Base-by-base conservation (phyloP, 53 echinoderm and acorn worm species). In the Hippasteria phrygiana region DNA sequence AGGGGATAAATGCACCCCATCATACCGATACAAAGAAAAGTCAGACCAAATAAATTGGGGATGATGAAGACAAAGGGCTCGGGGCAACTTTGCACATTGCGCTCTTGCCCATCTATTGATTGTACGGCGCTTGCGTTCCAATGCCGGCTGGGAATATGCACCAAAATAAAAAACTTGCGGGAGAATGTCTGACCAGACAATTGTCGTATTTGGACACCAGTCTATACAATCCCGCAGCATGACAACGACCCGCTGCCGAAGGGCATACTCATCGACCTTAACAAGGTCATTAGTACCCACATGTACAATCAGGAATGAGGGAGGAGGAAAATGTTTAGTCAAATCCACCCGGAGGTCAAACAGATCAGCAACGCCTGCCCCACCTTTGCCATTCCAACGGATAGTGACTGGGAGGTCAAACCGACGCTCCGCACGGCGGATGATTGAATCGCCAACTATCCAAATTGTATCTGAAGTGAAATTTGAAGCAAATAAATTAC, bases 361-460 rank as follows among this genome's bases (percentile, higher is more conserved):
- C 10, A 77, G 33, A 35, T 77, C 54, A 34, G 10, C 26, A 3
- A 77, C 14, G 36, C 45, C 43, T 12, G 35, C 55, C 78, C 78
- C 78, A 36, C 78, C 78, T 35, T 36, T 43, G 10, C 78, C 78
- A 34, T 55, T 53, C 78, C 78, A 54, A 32, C 29, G 8, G 28
- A 75, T 36, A n/a, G 16, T 43, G 7, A 35, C 27, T 54, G 77
- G 22, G 13, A 77, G 17, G 35, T 43, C 54, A 54, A 75, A 31
- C 0, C 54, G 27, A 12, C 31, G 55, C 54, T 55, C 26, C 2
- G 77, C 77, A 34, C 77, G 6, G 34, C 45, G 18, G 17, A 77
- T 36, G 33, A 53, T 22, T 18, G 77, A 77, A 27, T 77, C 77
- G 13, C 77, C 77, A 53, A 77, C 36, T 20, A 77, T 77, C 77